Base-by-base conservation (phyloP, 2,797 vertebrate species). In the Ctenochaetus hawaiiensis region DNA sequence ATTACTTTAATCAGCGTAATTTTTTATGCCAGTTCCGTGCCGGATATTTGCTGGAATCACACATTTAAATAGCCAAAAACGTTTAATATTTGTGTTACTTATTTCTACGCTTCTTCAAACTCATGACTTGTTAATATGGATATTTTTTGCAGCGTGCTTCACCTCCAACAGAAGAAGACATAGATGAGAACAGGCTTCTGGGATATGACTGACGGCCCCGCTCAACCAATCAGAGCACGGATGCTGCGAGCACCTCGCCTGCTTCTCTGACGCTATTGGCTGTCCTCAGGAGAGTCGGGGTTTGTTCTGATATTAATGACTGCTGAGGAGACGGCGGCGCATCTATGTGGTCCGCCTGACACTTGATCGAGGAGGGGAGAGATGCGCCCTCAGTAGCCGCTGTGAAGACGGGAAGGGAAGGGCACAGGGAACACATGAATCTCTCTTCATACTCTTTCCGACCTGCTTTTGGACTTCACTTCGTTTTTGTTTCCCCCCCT, bases 261-360 rank as follows among this genome's bases (percentile, higher is more conserved):
- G 90, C 91, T 93, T 82, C 95, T 89, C 85, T 56, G 74, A 82
- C 87, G 94, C 95, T 81, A 94, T 95, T 96, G 96, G 96, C 95
- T 94, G 84, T 84, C 87, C 94, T 94, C 93, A 26, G 89, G 95
- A 95, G 95, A 96, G 94, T 72, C 93, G 89, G 91, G 94, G 89
- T 92, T 70, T 91, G 94, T 88, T 91, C 93, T 80, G 93, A 95
- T 96, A 93, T 95, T 95, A 97, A 96, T 95, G 96, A 96, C 91
- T 94, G 94, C 95, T 72, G 96, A 94, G 91, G 95, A 93, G 96
- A 95, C 96, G 95, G 96, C 95, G 87, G 95, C 95, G 96, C 96
- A 96, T 93, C 96, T 94, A 91, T 93, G 95, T 93, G 96, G 94
- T 93, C 89, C 90, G 89, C 82, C 90, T 92, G 92, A 96, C 96